phyloP scores from a whole-genome alignment of 2,888 invertebrate species.

The Noctua janthe region DNA sequence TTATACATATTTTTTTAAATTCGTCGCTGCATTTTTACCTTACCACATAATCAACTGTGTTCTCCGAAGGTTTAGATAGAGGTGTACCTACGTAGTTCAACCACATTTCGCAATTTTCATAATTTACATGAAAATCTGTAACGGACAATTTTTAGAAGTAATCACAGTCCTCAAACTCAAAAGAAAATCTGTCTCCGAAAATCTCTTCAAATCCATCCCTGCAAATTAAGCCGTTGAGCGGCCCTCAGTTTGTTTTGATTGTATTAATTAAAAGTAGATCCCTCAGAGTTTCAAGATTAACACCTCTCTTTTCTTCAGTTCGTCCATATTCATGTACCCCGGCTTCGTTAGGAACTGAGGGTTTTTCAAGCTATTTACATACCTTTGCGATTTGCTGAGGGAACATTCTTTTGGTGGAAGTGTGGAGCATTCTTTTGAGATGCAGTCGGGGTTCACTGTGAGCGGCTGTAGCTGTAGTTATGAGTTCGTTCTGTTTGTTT shows the following conservation, averaged over 20 bases:
- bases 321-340: constrained; percentile 86
- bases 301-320: constrained; percentile 86
- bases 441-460: constrained; percentile 8
- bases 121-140: background rate
- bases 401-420: constrained; percentile 44
- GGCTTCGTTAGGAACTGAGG: constrained; percentile 63
- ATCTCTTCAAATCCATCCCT: constrained; percentile 72
- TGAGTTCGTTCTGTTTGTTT: background rate
- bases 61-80: background rate
- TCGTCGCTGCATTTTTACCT: background rate
- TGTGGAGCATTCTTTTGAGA: constrained; percentile 40
- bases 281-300: constrained; percentile 89
- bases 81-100: background rate
- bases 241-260: constrained; percentile 89
- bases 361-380: constrained; percentile 67
- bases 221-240: constrained; percentile 80
- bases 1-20: too few species aligned
- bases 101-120: background rate
- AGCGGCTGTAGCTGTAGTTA: background rate
- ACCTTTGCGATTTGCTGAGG: constrained; percentile 67
- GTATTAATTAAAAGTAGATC: constrained; percentile 88
- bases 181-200: background rate
- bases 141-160: background rate
- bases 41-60: background rate
- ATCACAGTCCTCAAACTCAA: background rate